phyloP scores from a whole-genome alignment of 2,797 vertebrate species.

The Halcyon badia region DNA sequence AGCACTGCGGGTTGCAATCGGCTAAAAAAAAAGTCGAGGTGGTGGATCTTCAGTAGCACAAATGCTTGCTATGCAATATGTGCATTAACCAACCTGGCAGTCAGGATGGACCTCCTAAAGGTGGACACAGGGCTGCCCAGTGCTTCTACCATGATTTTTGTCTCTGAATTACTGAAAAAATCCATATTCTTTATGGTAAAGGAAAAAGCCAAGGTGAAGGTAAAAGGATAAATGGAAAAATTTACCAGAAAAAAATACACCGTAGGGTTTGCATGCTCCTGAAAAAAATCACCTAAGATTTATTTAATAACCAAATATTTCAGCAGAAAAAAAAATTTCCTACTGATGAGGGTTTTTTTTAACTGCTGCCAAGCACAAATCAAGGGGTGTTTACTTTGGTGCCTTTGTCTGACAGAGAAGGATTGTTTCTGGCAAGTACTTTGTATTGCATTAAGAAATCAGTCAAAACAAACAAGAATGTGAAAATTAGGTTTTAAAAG shows the following conservation, averaged over 20 bases:
- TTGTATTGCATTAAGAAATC: slow-evolving; percentile 4
- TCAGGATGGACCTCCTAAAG: background rate
- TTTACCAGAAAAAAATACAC: background rate
- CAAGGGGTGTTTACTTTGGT: slow-evolving; percentile 31
- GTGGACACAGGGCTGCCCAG: background rate
- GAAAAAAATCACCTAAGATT: slow-evolving; percentile 9
- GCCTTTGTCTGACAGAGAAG: slow-evolving; percentile 35
- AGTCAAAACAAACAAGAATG: slow-evolving; percentile 47
- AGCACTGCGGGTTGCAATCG: fast-evolving
- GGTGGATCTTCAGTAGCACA: background rate
- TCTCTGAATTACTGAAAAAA: background rate
- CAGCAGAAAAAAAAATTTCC: slow-evolving; percentile 40
- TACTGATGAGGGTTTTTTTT: slow-evolving; percentile 23
- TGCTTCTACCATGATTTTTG: background rate
- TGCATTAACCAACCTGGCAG: background rate
- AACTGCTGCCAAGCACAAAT: slow-evolving; percentile 41
- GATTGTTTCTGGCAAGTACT: slow-evolving; percentile 12
- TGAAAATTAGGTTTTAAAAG: slow-evolving; percentile 48
- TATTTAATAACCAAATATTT: slow-evolving; percentile 55
- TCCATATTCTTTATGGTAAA: background rate
- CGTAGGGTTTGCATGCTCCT: background rate
- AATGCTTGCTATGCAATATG: background rate
- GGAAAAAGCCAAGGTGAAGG: background rate
- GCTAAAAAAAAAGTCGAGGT: background rate
- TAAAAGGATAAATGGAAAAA: slow-evolving; percentile 21